Evolutionary conservation across 2,113 vertebrate genomes (phyloP).

Genomic region (Chloebia gouldiae): DNA sequence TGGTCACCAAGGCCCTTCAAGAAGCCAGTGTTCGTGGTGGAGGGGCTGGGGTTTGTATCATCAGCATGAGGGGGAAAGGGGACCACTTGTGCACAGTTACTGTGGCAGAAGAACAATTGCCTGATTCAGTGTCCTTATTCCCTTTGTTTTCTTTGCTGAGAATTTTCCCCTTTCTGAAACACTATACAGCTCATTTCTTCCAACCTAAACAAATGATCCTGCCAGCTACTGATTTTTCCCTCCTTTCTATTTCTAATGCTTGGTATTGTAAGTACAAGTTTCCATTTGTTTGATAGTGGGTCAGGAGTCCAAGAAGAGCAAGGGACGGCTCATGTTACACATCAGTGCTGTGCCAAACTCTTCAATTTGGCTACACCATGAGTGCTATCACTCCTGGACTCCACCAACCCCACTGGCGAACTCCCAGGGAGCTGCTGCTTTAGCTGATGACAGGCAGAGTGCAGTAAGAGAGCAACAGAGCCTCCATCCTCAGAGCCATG

Average conservation of each 20-base stretch:
- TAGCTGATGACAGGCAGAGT: neutral
- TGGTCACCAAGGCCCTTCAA: neutral
- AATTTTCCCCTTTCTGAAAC: slow-evolving; percentile 10
- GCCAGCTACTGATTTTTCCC: neutral
- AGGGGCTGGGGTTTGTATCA: neutral
- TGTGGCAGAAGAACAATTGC: neutral
- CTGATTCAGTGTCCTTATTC: neutral
- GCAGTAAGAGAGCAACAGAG: neutral
- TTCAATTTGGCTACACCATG: neutral
- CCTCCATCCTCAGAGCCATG: neutral
- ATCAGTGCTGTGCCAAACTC: neutral
- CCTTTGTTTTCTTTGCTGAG: neutral
- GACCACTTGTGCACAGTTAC: neutral
- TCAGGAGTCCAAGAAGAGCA: neutral
- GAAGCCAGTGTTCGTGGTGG: neutral
- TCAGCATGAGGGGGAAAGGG: neutral
- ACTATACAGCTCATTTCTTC: neutral
- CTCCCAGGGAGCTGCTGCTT: neutral
- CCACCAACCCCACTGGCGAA: neutral
- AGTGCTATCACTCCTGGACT: neutral
- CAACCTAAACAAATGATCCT: slow-evolving; percentile 24
- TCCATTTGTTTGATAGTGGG: neutral
- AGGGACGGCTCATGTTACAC: neutral
- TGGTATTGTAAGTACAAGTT: neutral
- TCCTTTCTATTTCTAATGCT: neutral